phyloP scores from a whole-genome alignment of 2,797 vertebrate genomes.

The Vultur gryphus region DNA sequence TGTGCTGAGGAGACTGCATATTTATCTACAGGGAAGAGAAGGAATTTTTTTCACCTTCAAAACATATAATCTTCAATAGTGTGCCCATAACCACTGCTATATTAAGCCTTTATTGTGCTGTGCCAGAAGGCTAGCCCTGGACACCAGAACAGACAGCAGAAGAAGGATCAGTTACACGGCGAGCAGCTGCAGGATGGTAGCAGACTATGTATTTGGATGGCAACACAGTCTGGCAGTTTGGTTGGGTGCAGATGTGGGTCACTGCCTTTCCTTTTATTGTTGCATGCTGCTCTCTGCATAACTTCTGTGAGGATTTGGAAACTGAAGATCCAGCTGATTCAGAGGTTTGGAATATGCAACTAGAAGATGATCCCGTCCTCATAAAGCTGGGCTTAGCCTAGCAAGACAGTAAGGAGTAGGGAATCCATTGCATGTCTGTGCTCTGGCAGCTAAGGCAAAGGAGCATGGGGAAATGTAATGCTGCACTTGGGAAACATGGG shows the following conservation, averaged over 20 bases:
- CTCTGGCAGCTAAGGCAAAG: neutral
- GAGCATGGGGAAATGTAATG: neutral
- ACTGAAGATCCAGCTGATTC: neutral
- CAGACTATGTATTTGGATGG: neutral
- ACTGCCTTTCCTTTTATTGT: neutral
- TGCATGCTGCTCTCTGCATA: neutral
- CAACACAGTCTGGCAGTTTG: neutral
- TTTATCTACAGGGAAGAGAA: neutral
- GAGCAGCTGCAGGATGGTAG: neutral
- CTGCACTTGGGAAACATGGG: neutral
- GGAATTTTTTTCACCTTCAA: neutral
- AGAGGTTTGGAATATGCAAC: neutral
- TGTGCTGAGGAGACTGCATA: neutral
- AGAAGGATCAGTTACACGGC: neutral
- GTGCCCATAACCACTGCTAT: neutral
- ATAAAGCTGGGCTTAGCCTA: neutral
- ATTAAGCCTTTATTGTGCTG: neutral
- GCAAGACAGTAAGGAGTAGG: neutral
- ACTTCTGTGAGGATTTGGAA: neutral
- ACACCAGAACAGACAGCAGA: neutral
- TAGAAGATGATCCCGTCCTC: neutral
- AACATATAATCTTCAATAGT: neutral
- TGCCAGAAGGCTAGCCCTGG: neutral
- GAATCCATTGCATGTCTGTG: neutral
- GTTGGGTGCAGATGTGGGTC: neutral